Evolutionary conservation across 2,888 invertebrate species (phyloP).

Genomic region (Drosophila kambysellisi): DNA sequence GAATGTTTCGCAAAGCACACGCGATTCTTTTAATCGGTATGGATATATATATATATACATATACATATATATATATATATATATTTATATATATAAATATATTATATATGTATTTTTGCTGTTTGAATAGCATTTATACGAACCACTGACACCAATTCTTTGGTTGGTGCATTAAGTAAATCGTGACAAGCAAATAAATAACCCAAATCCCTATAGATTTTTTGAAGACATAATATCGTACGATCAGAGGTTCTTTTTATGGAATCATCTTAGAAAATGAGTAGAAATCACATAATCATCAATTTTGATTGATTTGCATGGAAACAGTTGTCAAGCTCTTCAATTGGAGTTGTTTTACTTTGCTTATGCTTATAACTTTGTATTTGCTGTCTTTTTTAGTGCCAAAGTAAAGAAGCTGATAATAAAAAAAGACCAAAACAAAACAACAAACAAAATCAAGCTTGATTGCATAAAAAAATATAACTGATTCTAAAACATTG

Average conservation of each 20-base stretch:
- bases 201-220: not conserved
- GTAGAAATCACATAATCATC: not conserved
- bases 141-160: not conserved
- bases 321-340: not conserved
- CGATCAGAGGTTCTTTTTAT: not conserved
- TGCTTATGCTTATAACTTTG: not conserved
- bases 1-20: too few relatives aligned
- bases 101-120: not conserved
- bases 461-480: not conserved
- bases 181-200: not conserved
- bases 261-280: not conserved
- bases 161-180: not conserved
- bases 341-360: not conserved
- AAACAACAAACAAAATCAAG: not conserved
- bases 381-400: conserved; percentile 29
- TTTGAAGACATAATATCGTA: not conserved
- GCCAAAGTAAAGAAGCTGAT: not conserved
- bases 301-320: not conserved
- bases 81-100: too few relatives aligned
- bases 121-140: not conserved
- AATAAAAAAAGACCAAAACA: not conserved
- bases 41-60: not conserved
- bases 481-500: not conserved
- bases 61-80: not conserved
- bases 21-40: not conserved